phyloP scores from a whole-genome alignment of 2,113 vertebrate genomes.

The Podarcis cretensis region DNA sequence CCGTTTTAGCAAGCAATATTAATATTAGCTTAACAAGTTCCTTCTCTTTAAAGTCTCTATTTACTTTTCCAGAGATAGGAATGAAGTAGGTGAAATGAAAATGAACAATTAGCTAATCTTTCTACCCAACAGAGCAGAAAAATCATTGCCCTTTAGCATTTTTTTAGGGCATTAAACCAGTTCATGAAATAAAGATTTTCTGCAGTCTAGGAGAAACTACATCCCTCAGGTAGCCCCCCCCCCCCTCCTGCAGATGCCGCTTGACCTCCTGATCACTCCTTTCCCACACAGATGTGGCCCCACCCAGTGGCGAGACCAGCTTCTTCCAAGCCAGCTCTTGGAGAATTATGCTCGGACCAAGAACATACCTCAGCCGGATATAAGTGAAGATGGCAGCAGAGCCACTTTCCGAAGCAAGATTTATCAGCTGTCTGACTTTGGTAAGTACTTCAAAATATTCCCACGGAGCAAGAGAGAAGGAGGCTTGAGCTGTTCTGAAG shows the following conservation, averaged over 20 bases:
- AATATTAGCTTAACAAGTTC: no score
- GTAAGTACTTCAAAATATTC: constrained; percentile 37
- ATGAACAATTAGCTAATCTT: no score
- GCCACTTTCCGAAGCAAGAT: constrained; percentile 50
- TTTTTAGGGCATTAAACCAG: background rate
- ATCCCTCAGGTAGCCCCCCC: accelerated
- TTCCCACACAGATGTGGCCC: constrained; percentile 48
- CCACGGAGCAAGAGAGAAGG: background rate
- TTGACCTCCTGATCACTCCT: constrained; percentile 63
- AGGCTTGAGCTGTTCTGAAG: background rate
- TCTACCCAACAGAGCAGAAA: background rate
- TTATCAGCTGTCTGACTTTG: constrained; percentile 62
- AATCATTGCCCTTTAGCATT: background rate
- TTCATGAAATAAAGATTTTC: background rate
- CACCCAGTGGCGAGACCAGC: constrained; percentile 71
- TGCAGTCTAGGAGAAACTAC: background rate
- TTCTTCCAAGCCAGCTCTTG: constrained; percentile 63
- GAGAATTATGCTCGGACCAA: constrained; percentile 45
- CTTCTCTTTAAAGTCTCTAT: no score
- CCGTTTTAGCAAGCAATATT: no score
- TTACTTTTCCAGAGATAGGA: no score
- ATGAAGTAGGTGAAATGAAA: no score
- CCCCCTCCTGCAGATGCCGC: constrained; percentile 14
- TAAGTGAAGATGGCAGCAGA: constrained; percentile 24
- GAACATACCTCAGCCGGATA: constrained; percentile 52